These are phyloP conservation scores for Melanogrammus aeglefinus DNA, from an alignment of 2,797 vertebrate genomes.

Conservation along the genomic window DNA sequence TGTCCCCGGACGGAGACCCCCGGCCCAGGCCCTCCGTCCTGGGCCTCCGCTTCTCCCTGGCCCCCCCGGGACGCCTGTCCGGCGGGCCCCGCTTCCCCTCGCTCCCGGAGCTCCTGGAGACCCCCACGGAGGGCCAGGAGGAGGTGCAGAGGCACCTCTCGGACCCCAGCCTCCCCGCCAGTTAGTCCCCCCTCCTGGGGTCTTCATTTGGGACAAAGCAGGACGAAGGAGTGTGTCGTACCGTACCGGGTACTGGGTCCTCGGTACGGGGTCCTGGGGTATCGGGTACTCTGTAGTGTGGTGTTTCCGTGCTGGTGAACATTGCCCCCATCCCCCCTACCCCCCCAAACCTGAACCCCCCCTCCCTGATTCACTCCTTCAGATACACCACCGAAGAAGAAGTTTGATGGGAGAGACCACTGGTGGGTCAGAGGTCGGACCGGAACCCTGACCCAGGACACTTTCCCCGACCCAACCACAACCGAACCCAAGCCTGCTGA, in stretches of 20 bases:
- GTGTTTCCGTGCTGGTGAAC: too few species aligned
- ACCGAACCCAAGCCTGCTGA: neutral
- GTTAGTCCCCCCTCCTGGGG: conserved; percentile 64
- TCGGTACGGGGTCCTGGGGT: neutral
- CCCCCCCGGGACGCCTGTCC: conserved; percentile 68
- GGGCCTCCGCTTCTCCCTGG: conserved; percentile 34
- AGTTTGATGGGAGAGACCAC: neutral
- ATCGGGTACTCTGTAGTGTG: too few species aligned
- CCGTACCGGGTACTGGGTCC: neutral
- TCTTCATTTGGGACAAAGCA: neutral
- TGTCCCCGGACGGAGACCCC: conserved; percentile 66
- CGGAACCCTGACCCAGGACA: neutral
- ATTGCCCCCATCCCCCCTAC: too few species aligned
- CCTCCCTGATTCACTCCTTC: neutral
- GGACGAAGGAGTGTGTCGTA: neutral
- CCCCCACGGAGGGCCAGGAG: conserved; percentile 67
- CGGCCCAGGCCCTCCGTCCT: conserved; percentile 16
- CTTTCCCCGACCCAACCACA: neutral
- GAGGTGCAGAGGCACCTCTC: conserved; percentile 89
- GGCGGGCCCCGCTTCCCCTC: conserved; percentile 82
- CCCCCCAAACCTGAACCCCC: too few species aligned
- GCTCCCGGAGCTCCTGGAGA: conserved; percentile 86
- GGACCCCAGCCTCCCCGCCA: conserved; percentile 82
- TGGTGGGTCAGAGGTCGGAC: neutral
- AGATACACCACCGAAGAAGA: neutral